A percentile compares a stretch with the other conserved stretches of the same genome.
These are phyloP conservation scores for Ictalurus furcatus DNA, from an alignment of 2,113 vertebrate species.

Conservation along the genomic window DNA sequence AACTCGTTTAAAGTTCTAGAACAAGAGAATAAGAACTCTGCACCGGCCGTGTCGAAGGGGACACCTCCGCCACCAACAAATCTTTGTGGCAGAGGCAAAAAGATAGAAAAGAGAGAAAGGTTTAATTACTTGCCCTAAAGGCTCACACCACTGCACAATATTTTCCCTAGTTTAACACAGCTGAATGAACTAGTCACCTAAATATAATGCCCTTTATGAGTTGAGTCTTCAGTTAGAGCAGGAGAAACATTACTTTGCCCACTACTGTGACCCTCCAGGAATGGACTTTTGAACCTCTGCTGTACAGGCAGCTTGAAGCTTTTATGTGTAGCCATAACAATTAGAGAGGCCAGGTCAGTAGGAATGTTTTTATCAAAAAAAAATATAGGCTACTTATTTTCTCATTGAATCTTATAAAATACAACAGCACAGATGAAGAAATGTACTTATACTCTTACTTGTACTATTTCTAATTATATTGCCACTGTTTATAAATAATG, in stretches of 20 bases:
- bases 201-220: conserved; percentile 11
- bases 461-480: not conserved
- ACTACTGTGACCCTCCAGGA: not conserved
- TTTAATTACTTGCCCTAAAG: not conserved
- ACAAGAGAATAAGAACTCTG: not conserved
- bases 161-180: not conserved
- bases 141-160: not conserved
- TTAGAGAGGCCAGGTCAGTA: not conserved
- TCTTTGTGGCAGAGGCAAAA: not conserved
- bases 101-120: not conserved
- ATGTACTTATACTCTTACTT: not conserved
- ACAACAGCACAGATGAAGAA: not conserved
- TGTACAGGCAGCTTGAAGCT: not conserved
- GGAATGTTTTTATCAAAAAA: not conserved
- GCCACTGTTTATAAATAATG: not conserved
- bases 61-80: not conserved
- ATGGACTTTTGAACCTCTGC: not conserved
- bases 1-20: not conserved
- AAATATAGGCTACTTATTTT: not conserved
- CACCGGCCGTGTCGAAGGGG: not conserved
- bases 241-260: not conserved
- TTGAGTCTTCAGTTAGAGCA: not conserved
- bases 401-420: not conserved
- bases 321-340: not conserved
- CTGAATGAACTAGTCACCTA: conserved; percentile 24